Percentiles rank a stretch among this genome's conserved stretches.
Evolutionary conservation across 1,140 invertebrate species (phyloP).

Genomic region (Philaenus spumarius): DNA sequence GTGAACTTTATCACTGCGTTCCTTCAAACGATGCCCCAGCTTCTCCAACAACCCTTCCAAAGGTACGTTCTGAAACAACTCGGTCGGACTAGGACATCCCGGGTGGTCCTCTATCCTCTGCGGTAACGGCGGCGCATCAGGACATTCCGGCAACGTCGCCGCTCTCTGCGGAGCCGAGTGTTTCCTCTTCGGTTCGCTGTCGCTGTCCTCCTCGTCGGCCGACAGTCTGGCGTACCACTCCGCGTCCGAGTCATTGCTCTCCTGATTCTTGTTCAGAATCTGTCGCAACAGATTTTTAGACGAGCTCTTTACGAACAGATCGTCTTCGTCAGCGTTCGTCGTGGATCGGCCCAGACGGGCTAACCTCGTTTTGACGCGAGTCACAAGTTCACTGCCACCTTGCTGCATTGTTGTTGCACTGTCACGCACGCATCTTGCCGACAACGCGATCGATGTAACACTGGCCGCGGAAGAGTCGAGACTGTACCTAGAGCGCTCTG

Average conservation of each 20-base stretch:
- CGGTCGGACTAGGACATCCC: too few relatives aligned
- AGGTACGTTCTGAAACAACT: not conserved
- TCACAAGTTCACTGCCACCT: conserved; percentile 13
- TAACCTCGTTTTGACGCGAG: conserved; percentile 31
- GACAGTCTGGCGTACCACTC: conserved; percentile 3
- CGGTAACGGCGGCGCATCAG: conserved; percentile 30
- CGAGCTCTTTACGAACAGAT: not conserved
- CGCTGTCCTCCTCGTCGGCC: conserved; percentile 16
- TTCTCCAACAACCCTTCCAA: conserved; percentile 44
- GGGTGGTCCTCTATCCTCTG: not conserved
- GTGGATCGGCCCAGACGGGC: conserved; percentile 7
- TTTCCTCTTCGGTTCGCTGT: conserved; percentile 25
- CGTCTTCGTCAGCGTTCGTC: conserved; percentile 24
- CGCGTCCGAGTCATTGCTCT: conserved; percentile 14
- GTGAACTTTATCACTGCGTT: conserved; percentile 49
- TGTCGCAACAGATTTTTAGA: conserved; percentile 6
- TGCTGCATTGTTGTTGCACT: conserved; percentile 1
- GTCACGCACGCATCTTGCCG: not conserved
- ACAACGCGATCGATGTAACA: not conserved
- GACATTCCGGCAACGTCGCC: conserved; percentile 2
- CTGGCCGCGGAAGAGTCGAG: not conserved
- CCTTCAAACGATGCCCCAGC: conserved; percentile 46
- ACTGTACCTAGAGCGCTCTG: not conserved
- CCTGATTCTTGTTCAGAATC: not conserved
- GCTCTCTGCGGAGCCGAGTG: not conserved